phyloP scores from a whole-genome alignment of 1,140 invertebrate genomes.

The Lordiphosa collinella region DNA sequence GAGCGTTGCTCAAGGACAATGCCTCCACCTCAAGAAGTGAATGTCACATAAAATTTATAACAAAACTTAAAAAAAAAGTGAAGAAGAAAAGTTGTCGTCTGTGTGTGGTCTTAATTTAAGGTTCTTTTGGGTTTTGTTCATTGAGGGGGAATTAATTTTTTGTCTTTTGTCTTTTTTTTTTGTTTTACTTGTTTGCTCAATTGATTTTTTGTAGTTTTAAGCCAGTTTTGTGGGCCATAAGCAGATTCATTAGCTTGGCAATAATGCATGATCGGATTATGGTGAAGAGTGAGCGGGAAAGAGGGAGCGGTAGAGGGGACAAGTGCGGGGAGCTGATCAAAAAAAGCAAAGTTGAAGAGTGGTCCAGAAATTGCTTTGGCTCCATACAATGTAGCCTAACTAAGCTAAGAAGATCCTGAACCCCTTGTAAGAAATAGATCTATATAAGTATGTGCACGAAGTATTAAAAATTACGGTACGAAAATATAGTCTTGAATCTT shows the following conservation, averaged over 20 bases:
- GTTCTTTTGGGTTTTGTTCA: constrained; percentile 50
- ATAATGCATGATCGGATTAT: constrained; percentile 73
- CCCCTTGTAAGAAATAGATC: too few species aligned
- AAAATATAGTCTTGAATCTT: too few species aligned
- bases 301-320: not conserved
- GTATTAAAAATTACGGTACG: too few species aligned
- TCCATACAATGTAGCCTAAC: too few species aligned
- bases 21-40: constrained; percentile 34
- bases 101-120: constrained; percentile 44
- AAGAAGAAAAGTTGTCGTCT: constrained; percentile 18
- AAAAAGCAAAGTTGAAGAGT: not conserved
- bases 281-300: constrained; percentile 14
- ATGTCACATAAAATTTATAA: constrained; percentile 69
- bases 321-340: not conserved
- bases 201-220: constrained; percentile 54
- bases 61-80: constrained; percentile 31
- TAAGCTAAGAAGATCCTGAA: too few species aligned
- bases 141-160: constrained; percentile 66
- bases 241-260: constrained; percentile 75
- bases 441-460: too few species aligned
- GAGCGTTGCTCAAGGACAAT: constrained; percentile 57
- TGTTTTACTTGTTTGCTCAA: constrained; percentile 68
- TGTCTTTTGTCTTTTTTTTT: constrained; percentile 19
- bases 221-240: constrained; percentile 42
- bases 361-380: not conserved